Evolutionary conservation across 2,797 vertebrate species (phyloP), one percentile per base, ranked within the genome.

Genomic region (Rhadinocentrus ornatus): DNA sequence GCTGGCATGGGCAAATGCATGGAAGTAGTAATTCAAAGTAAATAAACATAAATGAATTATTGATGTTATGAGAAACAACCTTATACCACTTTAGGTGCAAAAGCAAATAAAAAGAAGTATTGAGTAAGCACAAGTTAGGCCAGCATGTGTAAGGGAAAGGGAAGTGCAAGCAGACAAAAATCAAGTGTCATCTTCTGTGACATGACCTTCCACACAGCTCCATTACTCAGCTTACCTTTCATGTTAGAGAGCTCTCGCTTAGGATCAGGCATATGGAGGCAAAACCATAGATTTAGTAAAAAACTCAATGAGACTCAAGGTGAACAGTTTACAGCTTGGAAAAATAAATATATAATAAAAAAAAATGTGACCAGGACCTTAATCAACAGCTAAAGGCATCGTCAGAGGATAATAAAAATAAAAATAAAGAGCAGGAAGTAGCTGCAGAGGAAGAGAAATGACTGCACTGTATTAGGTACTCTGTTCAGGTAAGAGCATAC

Each of bases 321-420:
- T 81, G 72, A 83, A 79, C 58, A 69, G 34, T 88, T 89, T 71
- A 77, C 66, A 84, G 78, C 76, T 75, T 76, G 69, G 41, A 44
- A 67, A 52, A 74, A 77, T 41, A 44, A 18, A 41, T 41, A 79
- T 64, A 74, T 68, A 60, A 48, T n/a, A 48, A 69, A 31, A 31
- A 75, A 70, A 83, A 66, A 74, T 72, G 64, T 61, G 62, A 57
- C 77, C 62, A 2, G 31, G 48, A 50, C 69, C 86, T 92, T 89
- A 81, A 89, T 91, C 90, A 86, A 80, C 79, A 82, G 85, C 88
- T 81, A 86, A 80, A 86, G 78, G 84, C 87, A 59, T 85, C 82
- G 81, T 85, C 80, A 84, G 73, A 87, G 76, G 76, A 73, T n/a
- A n/a, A n/a, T n/a, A n/a, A n/a, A n/a, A n/a, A n/a, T n/a, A 69